These are phyloP conservation scores for Cynopterus brachyotis DNA, from an alignment of 2,113 vertebrate species.

Conservation along the genomic window DNA sequence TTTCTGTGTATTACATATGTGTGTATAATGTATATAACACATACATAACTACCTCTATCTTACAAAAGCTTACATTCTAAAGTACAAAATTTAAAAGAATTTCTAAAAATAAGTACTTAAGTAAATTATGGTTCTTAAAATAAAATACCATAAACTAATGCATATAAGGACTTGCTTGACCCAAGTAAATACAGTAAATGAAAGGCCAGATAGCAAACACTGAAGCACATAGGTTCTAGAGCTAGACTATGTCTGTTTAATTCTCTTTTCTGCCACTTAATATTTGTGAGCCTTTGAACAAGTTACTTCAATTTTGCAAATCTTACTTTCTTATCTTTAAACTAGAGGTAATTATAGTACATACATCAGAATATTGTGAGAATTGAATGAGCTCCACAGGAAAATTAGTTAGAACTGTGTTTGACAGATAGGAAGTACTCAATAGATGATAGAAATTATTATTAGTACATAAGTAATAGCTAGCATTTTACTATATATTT, in stretches of 20 bases:
- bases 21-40: background rate
- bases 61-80: background rate
- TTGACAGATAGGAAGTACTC: background rate
- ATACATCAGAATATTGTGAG: background rate
- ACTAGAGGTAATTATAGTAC: background rate
- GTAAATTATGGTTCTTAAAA: background rate
- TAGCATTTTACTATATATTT: background rate
- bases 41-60: background rate
- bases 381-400: background rate
- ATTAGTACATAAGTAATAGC: background rate
- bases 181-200: background rate
- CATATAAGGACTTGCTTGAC: background rate
- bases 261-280: background rate
- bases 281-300: background rate
- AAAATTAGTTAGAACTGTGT: background rate
- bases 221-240: background rate
- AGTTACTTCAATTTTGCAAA: background rate
- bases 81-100: background rate
- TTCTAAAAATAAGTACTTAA: background rate
- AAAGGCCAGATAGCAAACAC: background rate
- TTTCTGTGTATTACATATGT: background rate
- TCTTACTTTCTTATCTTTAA: background rate
- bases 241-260: background rate
- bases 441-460: background rate
- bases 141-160: background rate